Evolutionary conservation across 2,888 invertebrate genomes (phyloP).

Genomic region (Drosophila anomelani): DNA sequence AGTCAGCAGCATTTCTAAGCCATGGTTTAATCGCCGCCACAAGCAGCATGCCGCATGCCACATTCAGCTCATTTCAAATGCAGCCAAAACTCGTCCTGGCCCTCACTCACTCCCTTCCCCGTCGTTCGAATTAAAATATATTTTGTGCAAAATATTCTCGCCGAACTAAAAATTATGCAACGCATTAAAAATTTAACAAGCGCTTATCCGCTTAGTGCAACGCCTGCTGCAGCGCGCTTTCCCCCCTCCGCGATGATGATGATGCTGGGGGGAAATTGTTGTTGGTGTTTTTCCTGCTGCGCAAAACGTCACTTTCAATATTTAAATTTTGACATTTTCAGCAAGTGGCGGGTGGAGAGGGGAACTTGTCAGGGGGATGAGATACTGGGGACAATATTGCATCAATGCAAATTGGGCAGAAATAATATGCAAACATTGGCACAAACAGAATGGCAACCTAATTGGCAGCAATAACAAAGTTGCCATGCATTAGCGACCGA

Average conservation of each 20-base stretch:
- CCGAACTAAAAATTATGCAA: slow-evolving; percentile 76
- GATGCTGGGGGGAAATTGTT: neutral
- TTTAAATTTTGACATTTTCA: slow-evolving; percentile 73
- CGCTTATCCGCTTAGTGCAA: slow-evolving; percentile 78
- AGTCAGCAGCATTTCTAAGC: slow-evolving; percentile 20
- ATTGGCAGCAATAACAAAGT: slow-evolving; percentile 65
- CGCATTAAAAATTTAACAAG: slow-evolving; percentile 79
- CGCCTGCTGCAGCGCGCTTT: slow-evolving; percentile 49
- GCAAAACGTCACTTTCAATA: slow-evolving; percentile 66
- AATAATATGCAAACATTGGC: slow-evolving; percentile 72
- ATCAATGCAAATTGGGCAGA: slow-evolving; percentile 70
- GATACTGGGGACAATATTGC: slow-evolving; percentile 31
- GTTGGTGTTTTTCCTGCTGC: slow-evolving; percentile 28
- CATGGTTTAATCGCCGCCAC: slow-evolving; percentile 27
- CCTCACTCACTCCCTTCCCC: slow-evolving; percentile 10
- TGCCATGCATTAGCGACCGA: slow-evolving; percentile 17
- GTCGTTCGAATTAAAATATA: slow-evolving; percentile 9
- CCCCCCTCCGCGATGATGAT: slow-evolving; percentile 10
- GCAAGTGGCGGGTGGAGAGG: slow-evolving; percentile 16
- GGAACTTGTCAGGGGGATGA: neutral
- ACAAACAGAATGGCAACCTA: slow-evolving; percentile 57
- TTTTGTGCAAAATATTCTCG: slow-evolving; percentile 67
- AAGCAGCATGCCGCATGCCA: slow-evolving; percentile 14
- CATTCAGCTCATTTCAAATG: slow-evolving; percentile 53
- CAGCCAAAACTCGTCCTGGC: slow-evolving; percentile 49